Conservation (phyloP, 1,140 invertebrate species). For the Drosophila bipectinata region DNA sequence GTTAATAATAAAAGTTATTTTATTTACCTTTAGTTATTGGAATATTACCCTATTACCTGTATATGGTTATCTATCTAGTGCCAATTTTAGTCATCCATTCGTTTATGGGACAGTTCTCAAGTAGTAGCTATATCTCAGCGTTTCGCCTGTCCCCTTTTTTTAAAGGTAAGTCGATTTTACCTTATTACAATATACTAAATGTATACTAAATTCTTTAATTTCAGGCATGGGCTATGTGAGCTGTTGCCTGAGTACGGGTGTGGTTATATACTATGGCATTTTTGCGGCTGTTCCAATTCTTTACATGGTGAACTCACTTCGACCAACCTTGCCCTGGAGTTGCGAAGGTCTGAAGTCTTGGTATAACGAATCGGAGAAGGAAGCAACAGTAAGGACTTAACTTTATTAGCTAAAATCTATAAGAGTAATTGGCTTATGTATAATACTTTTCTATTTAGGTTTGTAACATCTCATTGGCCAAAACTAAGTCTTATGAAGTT, state of each 20-base stretch:
- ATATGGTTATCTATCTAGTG: slow-evolving; percentile 64
- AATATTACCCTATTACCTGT: slow-evolving; percentile 60
- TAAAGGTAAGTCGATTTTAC: slow-evolving; percentile 58
- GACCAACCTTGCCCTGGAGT: slow-evolving; percentile 73
- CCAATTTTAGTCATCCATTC: slow-evolving; percentile 76
- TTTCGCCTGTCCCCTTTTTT: slow-evolving; percentile 75
- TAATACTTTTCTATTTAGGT: slow-evolving; percentile 9
- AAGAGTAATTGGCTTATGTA: background rate
- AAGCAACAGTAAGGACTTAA: slow-evolving; percentile 24
- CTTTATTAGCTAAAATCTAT: background rate
- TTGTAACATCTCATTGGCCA: slow-evolving; percentile 21
- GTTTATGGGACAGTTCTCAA: slow-evolving; percentile 80
- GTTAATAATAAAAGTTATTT: background rate
- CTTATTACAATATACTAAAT: background rate
- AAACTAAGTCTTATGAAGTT: background rate
- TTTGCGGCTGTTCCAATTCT: slow-evolving; percentile 72
- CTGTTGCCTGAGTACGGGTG: slow-evolving; percentile 44
- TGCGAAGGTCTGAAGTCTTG: slow-evolving; percentile 56
- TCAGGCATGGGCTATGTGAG: slow-evolving; percentile 78
- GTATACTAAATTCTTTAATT: background rate
- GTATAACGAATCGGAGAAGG: background rate
- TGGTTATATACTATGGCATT: slow-evolving; percentile 62
- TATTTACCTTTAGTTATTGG: slow-evolving; percentile 44
- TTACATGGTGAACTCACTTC: slow-evolving; percentile 60
- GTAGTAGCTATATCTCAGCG: slow-evolving; percentile 76